These are phyloP conservation scores for Connochaetes taurinus DNA, from an alignment of 2,113 vertebrate genomes.

Conservation along the genomic window DNA sequence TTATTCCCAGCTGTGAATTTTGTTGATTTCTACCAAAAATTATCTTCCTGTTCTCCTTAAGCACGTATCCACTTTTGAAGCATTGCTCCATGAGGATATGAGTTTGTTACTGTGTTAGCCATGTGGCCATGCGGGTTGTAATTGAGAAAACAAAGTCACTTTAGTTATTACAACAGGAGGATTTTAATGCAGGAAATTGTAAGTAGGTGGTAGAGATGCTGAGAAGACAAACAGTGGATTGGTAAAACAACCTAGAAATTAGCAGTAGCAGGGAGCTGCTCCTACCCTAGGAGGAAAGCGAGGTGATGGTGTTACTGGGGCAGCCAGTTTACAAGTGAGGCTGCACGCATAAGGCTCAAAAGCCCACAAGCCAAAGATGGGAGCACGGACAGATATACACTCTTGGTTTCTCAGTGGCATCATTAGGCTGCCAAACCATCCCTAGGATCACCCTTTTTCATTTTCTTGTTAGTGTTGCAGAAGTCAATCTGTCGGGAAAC, in stretches of 20 bases:
- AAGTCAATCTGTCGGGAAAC: accelerated
- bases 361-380: background rate
- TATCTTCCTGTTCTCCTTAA: background rate
- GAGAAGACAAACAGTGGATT: background rate
- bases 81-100: background rate
- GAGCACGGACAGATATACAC: background rate
- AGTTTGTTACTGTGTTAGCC: background rate
- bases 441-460: background rate
- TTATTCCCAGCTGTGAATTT: background rate
- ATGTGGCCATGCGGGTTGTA: background rate
- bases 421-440: background rate
- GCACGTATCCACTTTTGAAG: background rate
- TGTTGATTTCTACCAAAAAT: background rate
- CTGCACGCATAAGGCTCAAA: background rate
- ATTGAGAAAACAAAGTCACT: background rate
- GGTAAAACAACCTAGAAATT: background rate
- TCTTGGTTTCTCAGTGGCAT: background rate
- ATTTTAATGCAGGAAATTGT: background rate
- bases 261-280: background rate
- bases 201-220: background rate
- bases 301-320: background rate
- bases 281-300: background rate
- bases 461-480: background rate
- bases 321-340: background rate
- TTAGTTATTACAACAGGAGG: background rate